Base-by-base conservation (phyloP, 2,797 vertebrate genomes). In the Ficedula albicollis region DNA sequence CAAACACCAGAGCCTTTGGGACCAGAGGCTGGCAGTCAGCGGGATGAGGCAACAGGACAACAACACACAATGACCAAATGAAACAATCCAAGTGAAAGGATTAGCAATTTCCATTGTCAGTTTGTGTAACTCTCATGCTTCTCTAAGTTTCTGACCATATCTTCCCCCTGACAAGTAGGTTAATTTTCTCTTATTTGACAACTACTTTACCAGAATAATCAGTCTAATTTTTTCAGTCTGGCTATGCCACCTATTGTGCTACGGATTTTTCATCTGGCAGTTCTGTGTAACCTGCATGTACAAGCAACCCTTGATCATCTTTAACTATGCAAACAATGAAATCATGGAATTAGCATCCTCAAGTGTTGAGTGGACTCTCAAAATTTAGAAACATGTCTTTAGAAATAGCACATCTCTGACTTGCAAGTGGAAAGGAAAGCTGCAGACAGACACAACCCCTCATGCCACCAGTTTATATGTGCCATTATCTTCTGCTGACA, bases 231-330 rank as follows among this genome's bases (percentile, higher is more conserved):
- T 59, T 52, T 27, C 54, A 58, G 19, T 34, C 48, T 66, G 56
- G 20, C 44, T 87, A 34, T 69, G 55, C 15, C 13, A 20, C 0
- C 0, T 13, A 19, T 1, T 1, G 11, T 11, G 30, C 29, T n/a
- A 12, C 21, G 66, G 26, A 5, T 39, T 79, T 74, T 85, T 88
- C 23, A 29, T 13, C 32, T 23, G 25, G 29, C 13, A 34, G 22
- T 21, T 68, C 48, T 34, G 20, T 11, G 39, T 20, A 70, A 81
- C 46, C 60, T 63, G 38, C 26, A 41, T 0, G 2, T 41, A 38
- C 1, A 15, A 80, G 52, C 32, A 70, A 26, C 23, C n/a, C 60
- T 66, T 44, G 62, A 43, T 17, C 38, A 29, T 5, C 36, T 39
- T 11, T 11, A 72, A 38, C 17, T 36, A 27, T 11, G 36, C 54